Evolutionary conservation across 2,113 vertebrate species (phyloP), one percentile per base, ranked within the genome.

Genomic region (Tautogolabrus adspersus): DNA sequence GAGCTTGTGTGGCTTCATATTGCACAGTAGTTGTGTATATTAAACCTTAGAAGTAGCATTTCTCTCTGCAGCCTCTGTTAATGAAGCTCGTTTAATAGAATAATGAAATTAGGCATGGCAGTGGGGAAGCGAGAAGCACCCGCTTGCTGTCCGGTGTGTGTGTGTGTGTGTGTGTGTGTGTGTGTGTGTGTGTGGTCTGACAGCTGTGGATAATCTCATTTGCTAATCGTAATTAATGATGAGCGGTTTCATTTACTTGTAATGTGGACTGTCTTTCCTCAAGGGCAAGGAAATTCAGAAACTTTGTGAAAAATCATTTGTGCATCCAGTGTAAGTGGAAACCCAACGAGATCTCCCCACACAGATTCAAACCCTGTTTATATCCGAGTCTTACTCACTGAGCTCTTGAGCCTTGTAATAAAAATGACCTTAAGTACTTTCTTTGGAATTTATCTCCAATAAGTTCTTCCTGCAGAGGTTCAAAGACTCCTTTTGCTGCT

Each of bases 151-250:
- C 75, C 71, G 0, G 23, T 42, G 65, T 77, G 70, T 81, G 42
- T 44, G 42, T 44, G 42, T 44, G 42, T 44, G 42, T 44, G 42
- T 44, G 70, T 81, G 56, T 79, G 47, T 75, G 68, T 40, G 55
- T 65, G 40, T 66, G 59, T 75, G 46, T 54, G 70, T 67, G 77
- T 77, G 62, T 26, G 71, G 63, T 83, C 78, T 90, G 90, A 92
- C 90, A 90, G 89, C 90, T 88, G 84, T 81, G 78, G 82, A 85
- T 90, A 89, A 92, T 88, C 87, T 82, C 55, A 89, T 92, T 90
- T 85, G 70, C 84, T 76, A 58, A 78, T 75, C 51, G 15, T 88
- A 89, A 90, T 92, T 89, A 90, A 88, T 77, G 75, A 69, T 34
- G 68, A 87, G 81, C 40, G 60, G 69, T 78, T 81, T 86, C 57